Base-by-base conservation (phyloP, 1,140 invertebrate species). In the Scaptomyza montana region DNA sequence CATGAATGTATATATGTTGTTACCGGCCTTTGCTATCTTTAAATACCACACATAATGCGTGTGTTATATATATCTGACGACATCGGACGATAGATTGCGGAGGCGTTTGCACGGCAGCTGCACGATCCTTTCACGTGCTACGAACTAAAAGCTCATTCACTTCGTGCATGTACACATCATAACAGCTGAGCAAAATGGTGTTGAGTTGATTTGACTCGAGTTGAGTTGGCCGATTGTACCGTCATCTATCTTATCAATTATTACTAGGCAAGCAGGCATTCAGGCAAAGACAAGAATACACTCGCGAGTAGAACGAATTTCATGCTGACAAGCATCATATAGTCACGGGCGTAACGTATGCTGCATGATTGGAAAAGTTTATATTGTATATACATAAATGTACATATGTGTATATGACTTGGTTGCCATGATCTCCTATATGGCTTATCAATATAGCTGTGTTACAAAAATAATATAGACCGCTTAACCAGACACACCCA, bases 111-210 rank as follows among this genome's bases (percentile, higher is more conserved):
- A 69, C 66, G 59, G 55, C 9, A 55, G n/a, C 62, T 78, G 60
- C 82, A 86, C 82, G 81, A 55, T 45, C 33, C 45, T 60, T 80
- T 74, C 82, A 87, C 82, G 82, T 85, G 65, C 51, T 49, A 36
- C 33, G 25, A 33, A 61, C 19, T 62, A 55, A 68, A 71, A 63
- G 54, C 51, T 72, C 81, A 81, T 55, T 53, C 82, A 25, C 16
- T 49, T 8, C 36, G 41, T 71, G 82, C 82, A 87, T 86, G 82
- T 57, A 67, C 78, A 87, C 45, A 30, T 6, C 6, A 30, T 2
- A 36, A 9, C 53, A 41, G 50, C 50, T 50, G 55, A 60, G 61
- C 39, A 0, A 5, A 39, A 39, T 10, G 16, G 16, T 16, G 16
- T 16, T 12, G 36, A 2, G 10, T n/a, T 43, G 39, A 43, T 4